Conservation (phyloP, 2,113 vertebrate species). For the Ariopsis seemanni region DNA sequence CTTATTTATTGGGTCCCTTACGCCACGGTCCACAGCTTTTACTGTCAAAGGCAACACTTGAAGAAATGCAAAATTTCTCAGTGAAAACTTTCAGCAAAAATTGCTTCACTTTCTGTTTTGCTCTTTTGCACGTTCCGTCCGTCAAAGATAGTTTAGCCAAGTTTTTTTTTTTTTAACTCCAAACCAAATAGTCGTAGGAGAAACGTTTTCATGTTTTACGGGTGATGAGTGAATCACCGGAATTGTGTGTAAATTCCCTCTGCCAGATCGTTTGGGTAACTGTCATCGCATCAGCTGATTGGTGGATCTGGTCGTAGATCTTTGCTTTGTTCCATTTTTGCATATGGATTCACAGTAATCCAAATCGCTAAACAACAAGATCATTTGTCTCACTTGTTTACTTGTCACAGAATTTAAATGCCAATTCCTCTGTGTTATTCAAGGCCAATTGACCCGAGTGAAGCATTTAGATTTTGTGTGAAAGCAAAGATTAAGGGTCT, state of each 20-base stretch:
- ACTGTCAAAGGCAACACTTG: slow-evolving; percentile 64
- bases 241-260: slow-evolving; percentile 42
- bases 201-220: slow-evolving; percentile 72
- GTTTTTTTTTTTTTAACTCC: slow-evolving; percentile 48
- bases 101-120: slow-evolving; percentile 37
- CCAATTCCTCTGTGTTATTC: background rate
- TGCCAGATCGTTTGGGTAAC: slow-evolving; percentile 68
- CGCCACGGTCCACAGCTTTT: slow-evolving; percentile 69
- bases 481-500: background rate
- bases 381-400: slow-evolving; percentile 45
- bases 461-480: background rate
- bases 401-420: background rate
- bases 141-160: slow-evolving; percentile 58
- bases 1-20: slow-evolving; percentile 67
- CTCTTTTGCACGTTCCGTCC: background rate
- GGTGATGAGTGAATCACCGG: slow-evolving; percentile 69
- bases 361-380: slow-evolving; percentile 55
- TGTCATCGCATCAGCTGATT: slow-evolving; percentile 69
- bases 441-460: background rate
- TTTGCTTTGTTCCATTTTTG: slow-evolving; percentile 50
- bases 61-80: slow-evolving; percentile 65
- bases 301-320: slow-evolving; percentile 14
- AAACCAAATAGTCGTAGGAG: slow-evolving; percentile 68
- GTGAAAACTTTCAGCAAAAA: slow-evolving; percentile 67
- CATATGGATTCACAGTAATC: slow-evolving; percentile 35